These are phyloP conservation scores for Agonopterix heracliana DNA, from an alignment of 2,888 invertebrate genomes.

Conservation along the genomic window DNA sequence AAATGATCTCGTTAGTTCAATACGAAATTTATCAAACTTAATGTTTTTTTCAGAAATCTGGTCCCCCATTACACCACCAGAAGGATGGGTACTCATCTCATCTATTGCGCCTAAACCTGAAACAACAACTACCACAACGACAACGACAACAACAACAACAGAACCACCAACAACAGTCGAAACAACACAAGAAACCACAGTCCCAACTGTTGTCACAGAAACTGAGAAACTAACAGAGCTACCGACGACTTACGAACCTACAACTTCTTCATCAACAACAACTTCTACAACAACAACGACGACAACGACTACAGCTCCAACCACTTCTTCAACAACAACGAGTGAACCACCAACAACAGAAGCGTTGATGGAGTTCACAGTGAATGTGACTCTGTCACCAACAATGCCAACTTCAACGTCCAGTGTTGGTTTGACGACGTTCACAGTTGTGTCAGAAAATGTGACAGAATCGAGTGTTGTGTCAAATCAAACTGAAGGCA, in stretches of 20 bases:
- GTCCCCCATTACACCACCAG: constrained; percentile 80
- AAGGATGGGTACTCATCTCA: constrained; percentile 79
- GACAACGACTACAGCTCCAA: constrained; percentile 10
- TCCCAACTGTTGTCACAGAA: constrained; percentile 17
- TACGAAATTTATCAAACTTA: too few relatives aligned
- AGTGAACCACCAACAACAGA: constrained; percentile 3
- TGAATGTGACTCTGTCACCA: constrained; percentile 54
- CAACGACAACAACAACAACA: constrained; percentile 23
- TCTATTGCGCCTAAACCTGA: constrained; percentile 54
- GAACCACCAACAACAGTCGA: constrained; percentile 26
- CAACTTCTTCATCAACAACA: constrained; percentile 7
- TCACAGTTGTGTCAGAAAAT: constrained; percentile 30
- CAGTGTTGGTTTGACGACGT: constrained; percentile 32
- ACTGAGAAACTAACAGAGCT: constrained; percentile 19
- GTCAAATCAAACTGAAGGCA: constrained; percentile 13
- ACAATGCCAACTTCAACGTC: constrained; percentile 43
- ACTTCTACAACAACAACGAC: constrained; percentile 3
- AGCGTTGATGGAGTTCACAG: constrained; percentile 45
- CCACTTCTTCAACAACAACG: constrained; percentile 8
- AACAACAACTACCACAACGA: constrained; percentile 26
- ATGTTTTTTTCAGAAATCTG: constrained; percentile 65
- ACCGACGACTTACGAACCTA: constrained; percentile 10
- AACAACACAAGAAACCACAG: constrained; percentile 30
- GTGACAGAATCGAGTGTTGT: constrained; percentile 21
- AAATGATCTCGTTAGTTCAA: too few relatives aligned